Evolutionary conservation across 2,113 vertebrate genomes (phyloP), one percentile per base, ranked within the genome.

Genomic region (Sisor rabdophorus): DNA sequence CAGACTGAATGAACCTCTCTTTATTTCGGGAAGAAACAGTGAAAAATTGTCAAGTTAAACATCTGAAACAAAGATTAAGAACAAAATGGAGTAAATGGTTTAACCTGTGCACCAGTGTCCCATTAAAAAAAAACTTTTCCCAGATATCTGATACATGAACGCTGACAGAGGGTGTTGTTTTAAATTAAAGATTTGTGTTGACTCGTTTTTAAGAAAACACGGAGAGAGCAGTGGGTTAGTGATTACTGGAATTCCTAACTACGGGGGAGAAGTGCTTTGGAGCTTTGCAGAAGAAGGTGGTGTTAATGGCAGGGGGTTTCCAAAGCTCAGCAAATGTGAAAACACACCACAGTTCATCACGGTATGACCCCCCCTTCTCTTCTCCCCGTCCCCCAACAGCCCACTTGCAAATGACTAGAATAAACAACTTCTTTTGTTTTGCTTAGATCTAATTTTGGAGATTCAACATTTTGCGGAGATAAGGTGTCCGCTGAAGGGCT

Each of bases 171-270:
- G 15, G 55, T 78, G 76, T 81, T 81, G 52, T 60, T 79, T 79
- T 79, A 72, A 68, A 78, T 78, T 68, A 61, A 68, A 32, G 54
- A 64, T 59, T 54, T 1, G 32, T 75, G 73, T 67, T 77, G 77
- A 83, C 76, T 60, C 28, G 17, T 40, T 83, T 61, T 24, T 69
- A 83, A 76, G 22, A 76, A 83, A 80, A 78, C 75, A 78, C 60
- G 19, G 44, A 55, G 19, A 58, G 58, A 75, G 64, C 71, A 74
- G 77, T 13, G 32, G 58, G 79, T 68, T 69, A 64, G 32, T 79
- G 77, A 76, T 84, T 77, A 81, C 71, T 75, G 77, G 75, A 75
- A 84, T 84, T 84, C 83, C 83, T 81, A 52, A 77, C 77, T 73
- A 52, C 30, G 77, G 83, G 83, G 82, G 82, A 81, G 74, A 84